phyloP scores from a whole-genome alignment of 1,140 invertebrate species.

The Hylaeus anthracinus region DNA sequence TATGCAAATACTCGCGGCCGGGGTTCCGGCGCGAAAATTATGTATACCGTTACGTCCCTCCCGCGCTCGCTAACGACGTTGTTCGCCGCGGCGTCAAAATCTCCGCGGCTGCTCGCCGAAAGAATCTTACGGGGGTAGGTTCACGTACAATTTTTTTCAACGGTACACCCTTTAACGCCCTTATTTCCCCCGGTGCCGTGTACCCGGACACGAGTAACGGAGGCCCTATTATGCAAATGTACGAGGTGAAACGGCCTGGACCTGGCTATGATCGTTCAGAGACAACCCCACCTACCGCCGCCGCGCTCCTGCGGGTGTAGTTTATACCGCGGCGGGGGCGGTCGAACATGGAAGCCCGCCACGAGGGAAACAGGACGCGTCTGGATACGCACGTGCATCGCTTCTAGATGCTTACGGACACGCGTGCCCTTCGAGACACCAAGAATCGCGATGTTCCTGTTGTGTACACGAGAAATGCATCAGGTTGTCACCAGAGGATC shows the following conservation, averaged over 20 bases:
- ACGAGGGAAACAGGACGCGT: slow-evolving; percentile 27
- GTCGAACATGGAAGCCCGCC: background rate
- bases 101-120: slow-evolving; percentile 34
- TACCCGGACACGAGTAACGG: slow-evolving; percentile 56
- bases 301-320: slow-evolving; percentile 50
- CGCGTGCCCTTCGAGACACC: background rate
- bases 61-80: slow-evolving; percentile 17
- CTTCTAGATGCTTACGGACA: background rate
- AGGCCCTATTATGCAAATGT: slow-evolving; percentile 72
- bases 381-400: slow-evolving; percentile 36
- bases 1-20: slow-evolving; percentile 29
- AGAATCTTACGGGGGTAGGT: slow-evolving; percentile 45
- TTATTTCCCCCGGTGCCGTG: slow-evolving; percentile 66
- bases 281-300: slow-evolving; percentile 39
- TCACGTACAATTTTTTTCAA: slow-evolving; percentile 53
- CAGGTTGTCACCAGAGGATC: no score
- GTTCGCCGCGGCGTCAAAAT: slow-evolving; percentile 44
- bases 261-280: slow-evolving; percentile 67
- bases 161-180: slow-evolving; percentile 59
- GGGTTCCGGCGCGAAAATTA: slow-evolving; percentile 16
- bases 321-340: slow-evolving; percentile 46
- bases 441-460: no score
- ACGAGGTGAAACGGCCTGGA: slow-evolving; percentile 67
- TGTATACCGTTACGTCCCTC: slow-evolving; percentile 16
- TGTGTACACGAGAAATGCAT: no score